Conservation (phyloP, 2,888 invertebrate genomes). For the Drosophila parthenogenetica region DNA sequence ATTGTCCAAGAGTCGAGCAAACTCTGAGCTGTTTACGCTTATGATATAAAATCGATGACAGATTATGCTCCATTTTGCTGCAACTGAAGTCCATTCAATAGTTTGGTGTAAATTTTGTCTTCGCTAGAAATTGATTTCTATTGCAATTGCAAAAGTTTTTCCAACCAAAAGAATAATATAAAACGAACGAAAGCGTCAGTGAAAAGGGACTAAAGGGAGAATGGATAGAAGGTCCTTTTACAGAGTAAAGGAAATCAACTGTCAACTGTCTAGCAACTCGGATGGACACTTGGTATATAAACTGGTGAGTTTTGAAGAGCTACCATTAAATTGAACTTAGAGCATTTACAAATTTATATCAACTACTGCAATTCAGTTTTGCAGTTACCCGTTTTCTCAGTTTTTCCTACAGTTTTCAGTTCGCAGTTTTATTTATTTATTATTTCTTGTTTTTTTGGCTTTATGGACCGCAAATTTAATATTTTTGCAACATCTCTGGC, state of each 20-base stretch:
- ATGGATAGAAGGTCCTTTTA: neutral
- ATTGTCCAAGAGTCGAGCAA: neutral
- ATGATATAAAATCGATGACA: conserved; percentile 13
- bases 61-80: conserved; percentile 19
- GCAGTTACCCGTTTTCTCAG: too few species aligned
- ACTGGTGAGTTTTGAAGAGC: conserved; percentile 44
- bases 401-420: neutral
- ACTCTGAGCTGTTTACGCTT: conserved; percentile 6
- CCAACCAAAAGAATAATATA: neutral
- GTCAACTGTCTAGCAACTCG: conserved; percentile 37
- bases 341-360: conserved; percentile 43
- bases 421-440: conserved; percentile 13
- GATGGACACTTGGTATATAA: conserved; percentile 32
- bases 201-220: neutral
- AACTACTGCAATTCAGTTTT: conserved; percentile 10
- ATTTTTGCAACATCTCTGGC: conserved; percentile 47
- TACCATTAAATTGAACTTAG: conserved; percentile 60
- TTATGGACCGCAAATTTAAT: conserved; percentile 47
- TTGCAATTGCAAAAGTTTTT: conserved; percentile 48
- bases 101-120: conserved; percentile 36
- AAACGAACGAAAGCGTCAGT: too few species aligned
- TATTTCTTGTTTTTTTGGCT: neutral
- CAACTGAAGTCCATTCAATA: conserved; percentile 6
- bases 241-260: conserved; percentile 30
- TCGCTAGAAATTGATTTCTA: conserved; percentile 49